Base-by-base conservation (phyloP, 1,140 invertebrate genomes). In the Chelonus insularis region DNA sequence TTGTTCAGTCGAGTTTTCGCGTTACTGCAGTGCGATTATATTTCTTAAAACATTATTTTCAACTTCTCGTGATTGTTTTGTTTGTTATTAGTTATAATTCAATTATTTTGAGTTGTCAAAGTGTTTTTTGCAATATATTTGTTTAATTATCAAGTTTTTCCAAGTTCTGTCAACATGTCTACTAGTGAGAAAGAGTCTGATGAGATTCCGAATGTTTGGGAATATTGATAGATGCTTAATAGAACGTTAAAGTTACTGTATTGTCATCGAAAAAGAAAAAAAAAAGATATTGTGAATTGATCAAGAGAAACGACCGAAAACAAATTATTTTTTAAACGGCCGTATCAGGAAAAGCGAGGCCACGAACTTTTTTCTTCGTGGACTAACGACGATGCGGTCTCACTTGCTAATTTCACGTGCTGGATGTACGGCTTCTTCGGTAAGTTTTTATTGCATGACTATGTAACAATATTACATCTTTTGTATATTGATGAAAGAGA, bases 361-460 rank as follows among this genome's bases (percentile, higher is more conserved):
- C 14, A 32, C 7, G 34, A 43, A 5, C 18, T 43, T 56, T 11
- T 43, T 29, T 6, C 21, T 47, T 34, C 11, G 29, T 47, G 51
- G 37, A 20, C 20, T 45, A 23, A 50, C 32, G 32, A 61, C 32
- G 51, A 61, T 55, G 59, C 51, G 16, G 29, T 34, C 36, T 52
- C 23, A 55, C 14, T 45, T 45, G n/a, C 9, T 55, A 55, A 55
- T 43, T 47, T 47, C 51, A 55, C 59, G 43, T 55, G 51, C 29
- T 72, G 75, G 71, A 75, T 76, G 72, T 72, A 72, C 69, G 65
- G 66, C 67, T 68, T 71, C 65, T 69, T 72, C 57, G 73, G 72
- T 75, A 69, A 74, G 72, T 47, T 43, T 43, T 18, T 43, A n/a
- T 43, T 43, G 3, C 16, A 9, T 39, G 7, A 5, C n/a, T 39